Base-by-base conservation (phyloP, 2,888 invertebrate genomes). In the Lepidocyrtinus sp. region DNA sequence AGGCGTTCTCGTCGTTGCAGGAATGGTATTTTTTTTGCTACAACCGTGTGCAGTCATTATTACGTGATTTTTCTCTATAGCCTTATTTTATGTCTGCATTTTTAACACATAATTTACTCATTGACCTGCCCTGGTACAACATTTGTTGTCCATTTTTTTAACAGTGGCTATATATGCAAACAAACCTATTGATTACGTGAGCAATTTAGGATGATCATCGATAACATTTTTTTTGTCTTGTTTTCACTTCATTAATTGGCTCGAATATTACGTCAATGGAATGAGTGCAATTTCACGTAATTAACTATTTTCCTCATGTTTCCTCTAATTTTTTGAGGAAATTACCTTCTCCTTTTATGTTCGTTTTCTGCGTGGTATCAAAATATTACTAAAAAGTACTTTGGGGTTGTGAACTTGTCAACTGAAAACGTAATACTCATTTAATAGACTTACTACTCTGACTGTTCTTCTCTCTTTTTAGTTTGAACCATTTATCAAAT, bases 51-150 rank as follows among this genome's bases (percentile, higher is more conserved):
- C 36, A 36, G 12, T 36, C 15, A 50, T 1, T n/a, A 50, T 50
- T 50, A 50, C 50, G 2, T 2, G 15, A n/a, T 50, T 50, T 7
- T 50, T 50, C n/a, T 50, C 5, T 7, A 17, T 17, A 50, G 15
- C 50, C 50, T n/a, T n/a, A n/a, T n/a, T n/a, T 12, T 12, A 12
- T 50, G 50, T 50, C 50, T 50, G 50, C 50, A 50, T 7, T 50
- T n/a, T 50, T 50, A 50, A 12, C 50, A 1, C 68, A 12, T 61
- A 22, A 63, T 17, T 62, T 75, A 45, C 2, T 7, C 1, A 24
- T 63, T 78, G 79, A 79, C 79, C 79, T 79, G 74, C 79, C 79
- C 74, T 63, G 50, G 69, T 74, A 73, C 55, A 61, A 55, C 27
- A 62, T 74, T 25, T 55, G 50, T 78, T 78, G 72, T 15, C 73